Evolutionary conservation across 2,888 invertebrate species (phyloP), one percentile per base, ranked within the genome.

Genomic region (Pelosia muscerda): DNA sequence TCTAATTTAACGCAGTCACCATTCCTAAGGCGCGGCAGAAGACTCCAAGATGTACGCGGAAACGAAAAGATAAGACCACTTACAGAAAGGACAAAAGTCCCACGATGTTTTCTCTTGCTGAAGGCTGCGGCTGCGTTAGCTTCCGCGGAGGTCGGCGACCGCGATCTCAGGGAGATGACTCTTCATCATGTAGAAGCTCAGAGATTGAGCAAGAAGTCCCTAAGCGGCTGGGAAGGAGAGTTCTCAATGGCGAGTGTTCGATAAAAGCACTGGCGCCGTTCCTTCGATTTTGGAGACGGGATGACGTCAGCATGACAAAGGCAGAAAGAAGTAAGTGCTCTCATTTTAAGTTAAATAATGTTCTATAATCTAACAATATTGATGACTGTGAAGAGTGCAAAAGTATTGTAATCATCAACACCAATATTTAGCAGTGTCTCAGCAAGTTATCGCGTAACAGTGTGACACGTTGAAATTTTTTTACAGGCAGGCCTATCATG

Each of bases 251-350:
- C 70, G 94, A 95, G 79, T 94, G 93, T 76, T 94, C 95, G 22
- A 92, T 96, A 81, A 95, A 95, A 72, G 93, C 95, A 49, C 85
- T 96, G 81, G 95, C 96, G 81, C 96, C 96, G 0, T 95, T 97
- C 84, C 95, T 97, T 77, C 96, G 95, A 81, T 96, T 96, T 83
- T 97, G 97, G 95, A 95, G 96, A 72, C 95, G 96, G 76, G 96
- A 96, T 78, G 96, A 97, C 77, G 96, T 96, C 89, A 97, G 96
- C 91, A 97, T 97, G 96, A 96, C 97, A 26, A 97, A 97, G 88
- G 96, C 97, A 68, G 97, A 97, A 91, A 95, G 97, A 95, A 97
- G 97, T 97, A 90, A 96, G 79, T 79, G 96, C 63, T 25, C 25
- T 5, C n/a, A 2, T 59, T 15, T n/a, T 23, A 38, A 65, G 65